Evolutionary conservation across 2,888 invertebrate species (phyloP).

Genomic region (Theretra japonica): DNA sequence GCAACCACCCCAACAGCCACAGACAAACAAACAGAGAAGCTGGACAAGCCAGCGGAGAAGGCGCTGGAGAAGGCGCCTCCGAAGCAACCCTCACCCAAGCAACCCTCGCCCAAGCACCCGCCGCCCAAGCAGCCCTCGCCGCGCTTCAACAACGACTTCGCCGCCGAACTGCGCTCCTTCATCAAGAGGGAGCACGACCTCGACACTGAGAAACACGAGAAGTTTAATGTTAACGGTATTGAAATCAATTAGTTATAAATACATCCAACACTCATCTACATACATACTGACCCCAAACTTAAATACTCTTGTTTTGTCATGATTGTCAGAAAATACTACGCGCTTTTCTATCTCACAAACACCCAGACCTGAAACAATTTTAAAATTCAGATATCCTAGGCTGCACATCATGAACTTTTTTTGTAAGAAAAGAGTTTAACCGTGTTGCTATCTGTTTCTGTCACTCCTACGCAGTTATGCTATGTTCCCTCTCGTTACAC

Average conservation of each 20-base stretch:
- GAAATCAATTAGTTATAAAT: background rate
- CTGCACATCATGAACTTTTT: too few species aligned
- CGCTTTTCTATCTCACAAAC: too few species aligned
- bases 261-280: too few species aligned
- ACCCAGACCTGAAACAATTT: too few species aligned
- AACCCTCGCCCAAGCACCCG: constrained; percentile 32
- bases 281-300: too few species aligned
- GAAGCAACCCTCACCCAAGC: constrained; percentile 36
- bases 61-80: constrained; percentile 36
- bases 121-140: constrained; percentile 26
- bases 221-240: constrained; percentile 68
- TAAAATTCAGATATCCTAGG: too few species aligned
- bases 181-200: constrained; percentile 45
- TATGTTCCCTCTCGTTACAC: too few species aligned
- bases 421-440: too few species aligned
- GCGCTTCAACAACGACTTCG: constrained; percentile 24
- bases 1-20: constrained; percentile 57
- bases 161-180: constrained; percentile 34
- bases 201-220: constrained; percentile 49
- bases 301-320: too few species aligned
- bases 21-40: constrained; percentile 35
- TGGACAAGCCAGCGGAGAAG: constrained; percentile 42
- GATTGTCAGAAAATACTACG: too few species aligned
- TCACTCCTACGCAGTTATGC: too few species aligned
- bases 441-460: too few species aligned